Evolutionary conservation across 2,797 vertebrate genomes (phyloP), one percentile per base, ranked within the genome.

Genomic region (Bovichtus diacanthus): DNA sequence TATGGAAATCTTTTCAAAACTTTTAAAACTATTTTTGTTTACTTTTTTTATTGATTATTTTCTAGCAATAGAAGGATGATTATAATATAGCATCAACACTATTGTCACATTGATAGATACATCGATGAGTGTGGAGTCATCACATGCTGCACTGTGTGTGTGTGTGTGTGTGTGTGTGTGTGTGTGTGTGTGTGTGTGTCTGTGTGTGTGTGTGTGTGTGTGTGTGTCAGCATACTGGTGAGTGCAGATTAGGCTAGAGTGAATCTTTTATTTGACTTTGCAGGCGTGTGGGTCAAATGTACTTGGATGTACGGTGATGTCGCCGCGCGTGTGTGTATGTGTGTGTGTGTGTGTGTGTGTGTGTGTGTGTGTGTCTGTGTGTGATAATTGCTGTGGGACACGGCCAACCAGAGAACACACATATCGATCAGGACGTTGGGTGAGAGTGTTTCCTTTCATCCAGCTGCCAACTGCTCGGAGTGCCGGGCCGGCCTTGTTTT

Each of bases 381-480:
- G 79, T 79, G 86, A 88, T 91, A 89, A 92, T 90, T 90, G 87
- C 83, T 89, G 86, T 91, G 88, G 85, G 87, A 88, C 86, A 81
- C 54, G 38, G 80, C 77, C 67, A 76, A 87, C 77, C 82, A 82
- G 82, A 88, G 83, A 90, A 88, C 90, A 90, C 81, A 74, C 46
- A 46, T 82, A 94, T 93, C 18, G 92, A 93, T 92, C 88, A 36
- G 82, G 69, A 76, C 83, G 83, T 85, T 85, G 74, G 84, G 84
- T 89, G 88, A 82, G 74, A 82, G 83, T 87, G 76, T 90, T 88
- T 83, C 71, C 82, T 89, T 92, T 90, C 87, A 82, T 81, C 77
- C 82, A 62, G 70, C 44, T 74, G 77, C 81, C 79, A 72, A 64
- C 70, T 78, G 78, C 60, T 74, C 68, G 38, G 55, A 80, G 77